Conservation (phyloP, 1,140 invertebrate species). For the Aphaenogaster ashmeadi region DNA sequence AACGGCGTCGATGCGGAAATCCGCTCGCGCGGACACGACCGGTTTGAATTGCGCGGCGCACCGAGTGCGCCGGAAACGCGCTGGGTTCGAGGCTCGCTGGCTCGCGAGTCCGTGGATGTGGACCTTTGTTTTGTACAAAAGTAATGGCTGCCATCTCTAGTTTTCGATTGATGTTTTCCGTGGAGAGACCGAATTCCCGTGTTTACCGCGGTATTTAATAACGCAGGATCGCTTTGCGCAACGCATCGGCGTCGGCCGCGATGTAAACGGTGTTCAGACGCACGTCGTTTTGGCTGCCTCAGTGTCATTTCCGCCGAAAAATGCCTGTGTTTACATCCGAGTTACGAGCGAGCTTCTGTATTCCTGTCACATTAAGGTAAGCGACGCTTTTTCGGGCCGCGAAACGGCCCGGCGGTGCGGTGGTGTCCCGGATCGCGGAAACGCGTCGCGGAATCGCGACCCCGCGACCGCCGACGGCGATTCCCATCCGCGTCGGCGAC, state of each 20-base stretch:
- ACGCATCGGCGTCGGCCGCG: conserved; percentile 75
- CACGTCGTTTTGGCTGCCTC: conserved; percentile 79
- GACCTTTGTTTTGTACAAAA: conserved; percentile 87
- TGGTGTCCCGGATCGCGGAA: neutral
- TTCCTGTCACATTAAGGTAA: conserved; percentile 87
- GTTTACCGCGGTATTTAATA: conserved; percentile 83
- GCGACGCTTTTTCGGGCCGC: conserved; percentile 72
- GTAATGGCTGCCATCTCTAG: conserved; percentile 87
- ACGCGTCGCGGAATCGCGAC: neutral
- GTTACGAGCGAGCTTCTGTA: conserved; percentile 83
- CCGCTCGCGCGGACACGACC: conserved; percentile 4
- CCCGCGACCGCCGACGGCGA: neutral
- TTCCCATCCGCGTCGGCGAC: neutral
- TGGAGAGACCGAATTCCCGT: conserved; percentile 82
- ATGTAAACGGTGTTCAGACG: conserved; percentile 80
- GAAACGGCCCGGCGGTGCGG: too few species aligned
- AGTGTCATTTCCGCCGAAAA: conserved; percentile 81
- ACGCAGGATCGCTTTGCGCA: conserved; percentile 75
- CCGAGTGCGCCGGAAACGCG: conserved; percentile 74
- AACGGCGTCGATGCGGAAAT: conserved; percentile 69
- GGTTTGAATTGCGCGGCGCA: conserved; percentile 21
- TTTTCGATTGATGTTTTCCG: conserved; percentile 86
- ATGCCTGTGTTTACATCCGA: conserved; percentile 87
- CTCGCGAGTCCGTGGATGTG: conserved; percentile 86
- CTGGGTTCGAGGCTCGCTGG: conserved; percentile 84